Evolutionary conservation across 2,797 vertebrate genomes (phyloP), one percentile per base, ranked within the genome.

Genomic region (Peromyscus attwateri): DNA sequence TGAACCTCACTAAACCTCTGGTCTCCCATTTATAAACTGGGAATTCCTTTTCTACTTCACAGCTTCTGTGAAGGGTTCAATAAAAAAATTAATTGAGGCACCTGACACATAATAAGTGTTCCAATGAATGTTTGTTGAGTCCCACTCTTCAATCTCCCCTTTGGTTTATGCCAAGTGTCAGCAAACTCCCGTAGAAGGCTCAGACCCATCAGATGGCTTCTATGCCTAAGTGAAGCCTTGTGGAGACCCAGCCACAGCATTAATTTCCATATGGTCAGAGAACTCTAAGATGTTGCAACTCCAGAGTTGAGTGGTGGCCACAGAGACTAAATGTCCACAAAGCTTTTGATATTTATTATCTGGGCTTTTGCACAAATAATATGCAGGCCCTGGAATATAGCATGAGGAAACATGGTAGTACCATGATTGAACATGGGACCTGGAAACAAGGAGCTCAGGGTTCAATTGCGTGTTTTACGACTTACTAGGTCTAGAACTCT

Each of bases 191-290:
- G 34, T 17, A 1, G 89, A 10, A 25, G n/a, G 88, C 75, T 83
- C 66, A 94, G 96, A 84, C 87, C 25, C 14, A 21, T 31, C 34
- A 60, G 8, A 14, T 31, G 81, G 16, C 83, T 96, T 95, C 34
- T 93, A 92, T 97, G 94, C 89, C 19, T 66, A 94, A 95, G 93
- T 94, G 92, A 97, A 97, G 37, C 71, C 94, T 97, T 96, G 94
- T 46, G 92, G 46, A 60, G 89, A 82, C 14, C 75, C 23, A 80
- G 40, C 21, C 46, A 81, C 19, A 12, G 17, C 4, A 14, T 57
- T 95, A 29, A 91, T 88, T 94, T 88, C 43, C 70, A 95, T 79
- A 80, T 40, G 70, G 49, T 89, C 88, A 37, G 37, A 34, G 64
- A 94, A 55, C 55, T 13, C 14, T 84, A 55, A 77, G 57, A 43